Base-by-base conservation (phyloP, 2,888 invertebrate genomes). In the Tortrix viridana region DNA sequence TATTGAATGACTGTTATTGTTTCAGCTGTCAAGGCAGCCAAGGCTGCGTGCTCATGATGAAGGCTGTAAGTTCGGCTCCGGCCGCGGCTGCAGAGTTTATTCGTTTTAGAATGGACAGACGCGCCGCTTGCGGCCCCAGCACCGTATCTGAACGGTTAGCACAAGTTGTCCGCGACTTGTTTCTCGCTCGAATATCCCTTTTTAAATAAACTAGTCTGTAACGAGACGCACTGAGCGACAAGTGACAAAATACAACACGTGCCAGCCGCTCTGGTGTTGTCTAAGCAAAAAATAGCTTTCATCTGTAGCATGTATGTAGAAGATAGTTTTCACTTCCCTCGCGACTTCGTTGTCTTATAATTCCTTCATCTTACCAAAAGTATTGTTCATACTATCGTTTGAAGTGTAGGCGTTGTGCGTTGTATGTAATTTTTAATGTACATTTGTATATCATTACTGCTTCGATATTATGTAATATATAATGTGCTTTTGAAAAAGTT, bases 11-110 rank as follows among this genome's bases (percentile, higher is more conserved):
- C 32, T 56, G 5, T 66, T 68, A 71, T 71, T 68, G 62, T 85
- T 85, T 9, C 85, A 92, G 92, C 92, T 74, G 91, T 91, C 55
- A 92, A 92, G 69, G 92, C 92, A 62, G 92, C 92, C n/a, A 92
- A 91, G 69, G 91, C 92, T n/a, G 91, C 92, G 3, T 92, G 92
- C 71, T 86, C 86, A 73, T 92, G 88, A 90, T 85, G 76, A 80
- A 74, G 66, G 68, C 65, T 59, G 32, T 73, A 73, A 73, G 66
- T 57, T 62, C 54, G 50, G 49, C 56, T 56, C 60, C 60, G 65
- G 49, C 55, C 55, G n/a, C 60, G 20, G 50, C 54, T 47, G 43
- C 50, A 43, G 32, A 67, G 79, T 84, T 83, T 81, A 88, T 89
- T 87, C 87, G 88, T 89, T 89, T 80, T 89, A 88, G 88, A 86